Evolutionary conservation across 2,113 vertebrate genomes (phyloP).

Genomic region (Lathamus discolor): DNA sequence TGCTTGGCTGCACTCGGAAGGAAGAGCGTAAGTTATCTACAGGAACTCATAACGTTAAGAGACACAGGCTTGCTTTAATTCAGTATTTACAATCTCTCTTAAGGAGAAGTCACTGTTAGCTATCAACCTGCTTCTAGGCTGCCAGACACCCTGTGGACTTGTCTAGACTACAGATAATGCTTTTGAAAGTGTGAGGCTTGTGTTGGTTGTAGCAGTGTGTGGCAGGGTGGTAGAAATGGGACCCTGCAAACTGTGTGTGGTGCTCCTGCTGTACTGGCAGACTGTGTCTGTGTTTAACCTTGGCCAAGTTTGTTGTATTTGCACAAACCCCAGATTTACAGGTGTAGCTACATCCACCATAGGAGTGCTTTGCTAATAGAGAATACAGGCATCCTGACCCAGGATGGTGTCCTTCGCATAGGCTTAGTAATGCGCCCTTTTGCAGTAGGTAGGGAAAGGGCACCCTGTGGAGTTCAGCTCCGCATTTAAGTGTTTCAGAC

Average conservation of each 20-base stretch:
- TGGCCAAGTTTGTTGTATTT: neutral
- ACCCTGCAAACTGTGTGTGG: neutral
- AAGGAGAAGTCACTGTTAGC: neutral
- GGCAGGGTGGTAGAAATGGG: neutral
- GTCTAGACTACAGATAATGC: slow-evolving; percentile 3
- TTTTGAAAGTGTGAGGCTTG: neutral
- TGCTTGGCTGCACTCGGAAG: neutral
- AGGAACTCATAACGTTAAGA: neutral
- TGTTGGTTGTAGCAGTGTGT: neutral
- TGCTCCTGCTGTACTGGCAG: neutral
- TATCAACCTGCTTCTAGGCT: neutral
- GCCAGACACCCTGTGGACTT: neutral
- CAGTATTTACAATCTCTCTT: neutral
- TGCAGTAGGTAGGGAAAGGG: neutral
- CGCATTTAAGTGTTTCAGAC: neutral
- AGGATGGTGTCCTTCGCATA: neutral
- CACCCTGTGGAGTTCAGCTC: neutral
- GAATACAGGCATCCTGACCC: neutral
- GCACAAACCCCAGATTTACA: neutral
- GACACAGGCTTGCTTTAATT: neutral
- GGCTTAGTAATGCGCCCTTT: neutral
- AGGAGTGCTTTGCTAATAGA: neutral
- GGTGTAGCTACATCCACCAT: fast-evolving
- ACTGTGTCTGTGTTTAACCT: neutral
- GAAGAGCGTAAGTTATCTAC: slow-evolving; percentile 1